These are phyloP conservation scores for Ciconia stormi DNA, from an alignment of 2,113 vertebrate species.

Conservation along the genomic window DNA sequence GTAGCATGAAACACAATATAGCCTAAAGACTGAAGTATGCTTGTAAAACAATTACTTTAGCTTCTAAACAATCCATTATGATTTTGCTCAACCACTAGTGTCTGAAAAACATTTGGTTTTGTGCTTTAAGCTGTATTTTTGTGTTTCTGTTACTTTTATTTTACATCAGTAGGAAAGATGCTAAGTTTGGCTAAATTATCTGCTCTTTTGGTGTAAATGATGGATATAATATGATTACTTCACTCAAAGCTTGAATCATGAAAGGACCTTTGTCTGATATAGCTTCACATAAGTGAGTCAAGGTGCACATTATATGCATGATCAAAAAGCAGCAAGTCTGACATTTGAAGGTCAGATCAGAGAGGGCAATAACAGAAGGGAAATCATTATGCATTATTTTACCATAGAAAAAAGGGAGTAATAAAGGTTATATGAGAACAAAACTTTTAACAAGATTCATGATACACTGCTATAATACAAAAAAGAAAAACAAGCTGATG, in stretches of 20 bases:
- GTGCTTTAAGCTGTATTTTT: background rate
- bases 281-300: slow-evolving; percentile 31
- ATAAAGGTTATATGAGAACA: background rate
- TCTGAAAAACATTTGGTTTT: background rate
- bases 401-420: background rate
- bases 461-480: slow-evolving; percentile 30
- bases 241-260: slow-evolving; percentile 28
- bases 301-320: slow-evolving; percentile 42
- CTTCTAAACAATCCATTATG: background rate
- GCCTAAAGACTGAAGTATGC: background rate
- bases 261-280: slow-evolving; percentile 35
- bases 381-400: slow-evolving; percentile 58
- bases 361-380: slow-evolving; percentile 35
- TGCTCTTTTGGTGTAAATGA: slow-evolving; percentile 15
- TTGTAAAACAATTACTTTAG: background rate
- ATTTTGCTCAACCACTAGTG: background rate
- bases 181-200: background rate
- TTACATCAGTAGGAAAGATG: background rate
- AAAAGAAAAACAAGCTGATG: background rate
- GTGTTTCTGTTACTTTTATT: slow-evolving; percentile 10
- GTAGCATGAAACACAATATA: background rate
- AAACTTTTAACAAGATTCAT: slow-evolving; percentile 22
- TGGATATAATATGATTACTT: slow-evolving; percentile 29
- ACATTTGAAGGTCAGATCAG: slow-evolving; percentile 72
- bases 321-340: slow-evolving; percentile 58